A percentile compares a stretch with the other conserved stretches of the same genome.
phyloP scores from a whole-genome alignment of 1,140 invertebrate species.

The Drosophila tropicalis region DNA sequence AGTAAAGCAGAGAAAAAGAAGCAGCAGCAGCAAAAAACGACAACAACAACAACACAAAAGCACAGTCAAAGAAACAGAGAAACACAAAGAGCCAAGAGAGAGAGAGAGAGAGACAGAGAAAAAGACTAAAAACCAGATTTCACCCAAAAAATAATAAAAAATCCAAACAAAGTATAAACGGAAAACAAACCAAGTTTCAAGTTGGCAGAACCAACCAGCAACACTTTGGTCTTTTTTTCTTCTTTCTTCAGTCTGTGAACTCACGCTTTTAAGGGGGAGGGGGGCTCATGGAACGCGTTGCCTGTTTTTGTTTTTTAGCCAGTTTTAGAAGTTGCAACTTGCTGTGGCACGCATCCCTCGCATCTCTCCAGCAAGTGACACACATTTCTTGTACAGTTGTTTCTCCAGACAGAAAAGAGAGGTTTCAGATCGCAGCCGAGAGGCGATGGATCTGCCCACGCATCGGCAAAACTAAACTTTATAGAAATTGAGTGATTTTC shows the following conservation, averaged over 20 bases:
- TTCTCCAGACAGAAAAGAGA: constrained; percentile 4
- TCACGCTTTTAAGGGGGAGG: not conserved
- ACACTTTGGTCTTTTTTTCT: constrained; percentile 20
- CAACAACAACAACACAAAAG: constrained; percentile 8
- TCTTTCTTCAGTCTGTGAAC: not conserved
- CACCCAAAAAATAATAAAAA: constrained; percentile 44
- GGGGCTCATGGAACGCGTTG: not conserved
- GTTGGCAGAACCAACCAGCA: constrained; percentile 54
- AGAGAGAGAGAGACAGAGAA: constrained; percentile 11
- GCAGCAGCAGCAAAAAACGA: not conserved
- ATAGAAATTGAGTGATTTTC: constrained; percentile 63
- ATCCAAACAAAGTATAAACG: constrained; percentile 19
- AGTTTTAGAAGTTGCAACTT: constrained; percentile 20
- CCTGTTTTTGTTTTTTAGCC: constrained; percentile 1
- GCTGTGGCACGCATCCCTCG: constrained; percentile 43
- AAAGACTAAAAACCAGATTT: constrained; percentile 70
- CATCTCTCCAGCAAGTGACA: constrained; percentile 54
- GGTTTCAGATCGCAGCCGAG: not conserved
- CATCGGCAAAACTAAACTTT: not conserved
- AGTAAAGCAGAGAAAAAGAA: constrained; percentile 37
- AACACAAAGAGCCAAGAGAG: constrained; percentile 16
- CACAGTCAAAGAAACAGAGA: constrained; percentile 17
- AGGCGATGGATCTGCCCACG: constrained; percentile 8
- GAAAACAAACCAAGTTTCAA: constrained; percentile 62
- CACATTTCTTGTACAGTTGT: constrained; percentile 52